These are phyloP conservation scores for Peromyscus leucopus DNA, from an alignment of 2,113 vertebrate species.

Conservation along the genomic window DNA sequence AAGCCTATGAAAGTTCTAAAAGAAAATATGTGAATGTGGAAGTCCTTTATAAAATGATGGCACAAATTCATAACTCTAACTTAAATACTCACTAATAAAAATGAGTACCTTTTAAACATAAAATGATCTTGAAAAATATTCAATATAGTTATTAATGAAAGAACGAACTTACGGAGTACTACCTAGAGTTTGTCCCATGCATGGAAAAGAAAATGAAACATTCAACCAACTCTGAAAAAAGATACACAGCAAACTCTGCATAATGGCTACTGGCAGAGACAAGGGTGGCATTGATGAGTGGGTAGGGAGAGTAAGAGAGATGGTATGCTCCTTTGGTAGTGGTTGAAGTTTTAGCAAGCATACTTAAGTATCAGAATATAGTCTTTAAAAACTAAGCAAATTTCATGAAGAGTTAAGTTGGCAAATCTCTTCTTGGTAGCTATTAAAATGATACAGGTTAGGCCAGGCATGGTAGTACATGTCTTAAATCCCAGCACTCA, in stretches of 20 bases:
- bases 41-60: constrained; percentile 49
- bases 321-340: constrained; percentile 47
- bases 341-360: constrained; percentile 36
- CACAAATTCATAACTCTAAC: not conserved
- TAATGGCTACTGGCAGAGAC: not conserved
- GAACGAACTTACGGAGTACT: constrained; percentile 30
- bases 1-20: constrained; percentile 47
- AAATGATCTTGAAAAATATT: constrained; percentile 56
- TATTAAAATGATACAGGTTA: constrained; percentile 6
- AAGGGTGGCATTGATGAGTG: not conserved
- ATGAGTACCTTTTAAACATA: constrained; percentile 47
- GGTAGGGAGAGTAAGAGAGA: not conserved
- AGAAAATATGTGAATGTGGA: constrained; percentile 49
- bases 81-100: constrained; percentile 57
- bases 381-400: constrained; percentile 49
- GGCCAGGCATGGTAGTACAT: not conserved
- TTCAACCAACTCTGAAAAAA: constrained; percentile 17
- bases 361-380: constrained; percentile 35
- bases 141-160: constrained; percentile 40
- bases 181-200: constrained; percentile 27
- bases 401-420: constrained; percentile 42
- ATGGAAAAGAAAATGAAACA: constrained; percentile 47
- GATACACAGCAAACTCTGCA: not conserved
- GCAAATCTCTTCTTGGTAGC: constrained; percentile 48
- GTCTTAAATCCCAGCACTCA: not conserved